Percentiles rank a stretch among this genome's conserved stretches.
Conservation (phyloP, 1,140 invertebrate genomes). For the Nilaparvata lugens region DNA sequence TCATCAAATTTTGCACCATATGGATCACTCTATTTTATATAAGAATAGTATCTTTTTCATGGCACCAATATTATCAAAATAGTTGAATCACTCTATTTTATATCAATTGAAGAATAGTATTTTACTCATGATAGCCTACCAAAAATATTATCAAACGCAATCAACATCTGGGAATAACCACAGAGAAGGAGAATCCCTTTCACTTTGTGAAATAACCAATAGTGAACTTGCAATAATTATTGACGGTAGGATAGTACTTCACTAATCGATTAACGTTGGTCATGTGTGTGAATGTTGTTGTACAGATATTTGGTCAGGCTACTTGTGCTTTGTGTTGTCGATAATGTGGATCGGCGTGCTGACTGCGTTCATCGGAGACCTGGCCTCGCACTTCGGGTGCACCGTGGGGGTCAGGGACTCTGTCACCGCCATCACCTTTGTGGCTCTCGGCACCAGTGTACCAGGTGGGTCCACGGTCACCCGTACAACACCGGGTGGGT, state of each 20-base stretch:
- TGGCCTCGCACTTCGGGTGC: slow-evolving; percentile 94
- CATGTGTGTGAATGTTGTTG: neutral
- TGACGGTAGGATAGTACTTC: neutral
- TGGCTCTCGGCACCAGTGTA: slow-evolving; percentile 91
- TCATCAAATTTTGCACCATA: no score
- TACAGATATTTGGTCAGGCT: slow-evolving; percentile 73
- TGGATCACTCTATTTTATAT: no score
- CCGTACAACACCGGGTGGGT: no score
- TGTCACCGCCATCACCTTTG: slow-evolving; percentile 93
- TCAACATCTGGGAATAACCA: no score
- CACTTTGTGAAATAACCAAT: neutral
- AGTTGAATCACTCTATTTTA: no score
- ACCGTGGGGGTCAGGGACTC: slow-evolving; percentile 93
- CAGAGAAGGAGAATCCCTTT: no score
- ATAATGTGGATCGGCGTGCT: slow-evolving; percentile 90
- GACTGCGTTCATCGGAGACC: slow-evolving; percentile 92
- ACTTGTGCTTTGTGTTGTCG: slow-evolving; percentile 86
- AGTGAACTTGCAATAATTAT: neutral
- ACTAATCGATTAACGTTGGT: neutral
- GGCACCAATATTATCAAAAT: no score
- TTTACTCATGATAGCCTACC: no score
- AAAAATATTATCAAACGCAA: no score
- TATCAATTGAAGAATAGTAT: no score
- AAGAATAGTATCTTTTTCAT: no score
- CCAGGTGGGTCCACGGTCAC: slow-evolving; percentile 60